Percentiles rank a stretch among this genome's conserved stretches.
phyloP scores from a whole-genome alignment of 2,888 invertebrate genomes.

The Cancer borealis region DNA sequence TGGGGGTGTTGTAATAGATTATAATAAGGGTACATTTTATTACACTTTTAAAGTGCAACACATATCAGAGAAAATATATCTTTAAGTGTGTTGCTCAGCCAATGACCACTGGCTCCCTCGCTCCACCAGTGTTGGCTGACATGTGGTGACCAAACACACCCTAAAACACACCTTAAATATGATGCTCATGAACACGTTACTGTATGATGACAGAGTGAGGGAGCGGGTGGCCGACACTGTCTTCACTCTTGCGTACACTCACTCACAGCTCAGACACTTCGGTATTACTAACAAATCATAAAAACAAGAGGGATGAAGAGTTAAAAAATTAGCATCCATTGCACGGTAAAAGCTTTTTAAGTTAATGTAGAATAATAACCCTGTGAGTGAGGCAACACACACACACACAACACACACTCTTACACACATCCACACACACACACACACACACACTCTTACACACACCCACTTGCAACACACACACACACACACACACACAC shows the following conservation, averaged over 20 bases:
- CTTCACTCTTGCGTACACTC: neutral
- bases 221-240: constrained; percentile 36
- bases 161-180: constrained; percentile 24
- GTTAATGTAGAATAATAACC: constrained; percentile 20
- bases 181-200: constrained; percentile 45
- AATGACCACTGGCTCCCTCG: constrained; percentile 44
- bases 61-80: constrained; percentile 55
- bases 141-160: constrained; percentile 44
- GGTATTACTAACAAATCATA: constrained; percentile 8
- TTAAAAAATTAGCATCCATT: constrained; percentile 38
- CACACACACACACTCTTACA: neutral
- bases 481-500: neutral
- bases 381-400: constrained; percentile 31
- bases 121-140: constrained; percentile 45
- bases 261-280: constrained; percentile 37
- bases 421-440: neutral
- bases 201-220: constrained; percentile 35
- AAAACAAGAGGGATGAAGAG: neutral
- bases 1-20: neutral
- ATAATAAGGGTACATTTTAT: constrained; percentile 53
- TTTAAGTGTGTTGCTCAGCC: constrained; percentile 39
- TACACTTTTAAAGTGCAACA: constrained; percentile 56
- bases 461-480: neutral
- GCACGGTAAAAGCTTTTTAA: constrained; percentile 21
- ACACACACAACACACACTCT: neutral